Conservation (phyloP, 2,888 invertebrate genomes). For the Yponomeuta evonymella region DNA sequence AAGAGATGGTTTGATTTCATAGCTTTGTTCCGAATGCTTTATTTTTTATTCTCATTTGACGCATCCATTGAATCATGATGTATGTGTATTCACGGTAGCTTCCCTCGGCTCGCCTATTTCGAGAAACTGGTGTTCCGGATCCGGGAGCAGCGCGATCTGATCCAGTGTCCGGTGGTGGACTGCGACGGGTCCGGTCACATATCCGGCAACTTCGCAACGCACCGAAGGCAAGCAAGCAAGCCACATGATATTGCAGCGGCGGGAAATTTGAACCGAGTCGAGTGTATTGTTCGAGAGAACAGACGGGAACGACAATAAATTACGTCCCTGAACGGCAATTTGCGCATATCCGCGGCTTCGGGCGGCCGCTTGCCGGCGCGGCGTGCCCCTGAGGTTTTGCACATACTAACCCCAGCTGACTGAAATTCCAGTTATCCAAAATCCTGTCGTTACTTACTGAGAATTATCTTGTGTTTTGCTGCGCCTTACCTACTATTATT, state of each 20-base stretch:
- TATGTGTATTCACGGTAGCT: conserved; percentile 52
- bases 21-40: conserved; percentile 25
- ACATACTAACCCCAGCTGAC: conserved; percentile 87
- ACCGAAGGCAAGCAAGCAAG: conserved; percentile 83
- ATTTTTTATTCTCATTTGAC: conserved; percentile 23
- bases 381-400: conserved; percentile 47
- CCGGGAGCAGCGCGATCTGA: conserved; percentile 77
- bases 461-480: conserved; percentile 1
- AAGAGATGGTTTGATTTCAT: conserved; percentile 19
- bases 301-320: conserved; percentile 29
- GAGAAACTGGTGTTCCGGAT: conserved; percentile 10
- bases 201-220: conserved; percentile 92
- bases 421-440: conserved; percentile 83
- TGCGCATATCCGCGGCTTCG: conserved; percentile 50
- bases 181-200: conserved; percentile 93
- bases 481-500: background rate
- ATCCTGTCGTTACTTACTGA: conserved; percentile 22
- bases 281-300: background rate
- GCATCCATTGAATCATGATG: conserved; percentile 30
- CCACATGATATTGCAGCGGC: background rate
- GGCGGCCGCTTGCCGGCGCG: conserved; percentile 36
- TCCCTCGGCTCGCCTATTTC: conserved; percentile 46
- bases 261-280: background rate
- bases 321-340: conserved; percentile 52
- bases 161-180: conserved; percentile 86